Evolutionary conservation across 2,797 vertebrate species (phyloP).

Genomic region (Pseudochirops cupreus): DNA sequence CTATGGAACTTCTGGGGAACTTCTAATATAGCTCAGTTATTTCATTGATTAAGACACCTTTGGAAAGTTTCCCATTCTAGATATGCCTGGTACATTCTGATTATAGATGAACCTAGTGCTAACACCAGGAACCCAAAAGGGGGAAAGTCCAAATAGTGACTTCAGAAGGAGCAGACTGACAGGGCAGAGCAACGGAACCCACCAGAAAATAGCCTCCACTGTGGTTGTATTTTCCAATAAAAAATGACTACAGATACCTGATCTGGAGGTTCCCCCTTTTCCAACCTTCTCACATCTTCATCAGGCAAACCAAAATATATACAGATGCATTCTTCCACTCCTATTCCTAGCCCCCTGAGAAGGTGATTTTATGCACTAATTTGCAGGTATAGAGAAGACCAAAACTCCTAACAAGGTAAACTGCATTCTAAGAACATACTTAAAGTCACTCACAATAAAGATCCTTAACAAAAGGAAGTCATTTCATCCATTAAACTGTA

Average conservation of each 20-base stretch:
- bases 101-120: not conserved
- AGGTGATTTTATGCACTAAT: not conserved
- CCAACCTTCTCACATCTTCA: not conserved
- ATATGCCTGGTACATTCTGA: not conserved
- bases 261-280: not conserved
- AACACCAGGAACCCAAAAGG: not conserved
- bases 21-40: not conserved
- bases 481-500: constrained; percentile 5
- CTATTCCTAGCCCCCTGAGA: not conserved
- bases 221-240: not conserved
- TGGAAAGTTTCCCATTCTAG: not conserved
- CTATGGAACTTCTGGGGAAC: not conserved
- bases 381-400: not conserved
- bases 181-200: not conserved
- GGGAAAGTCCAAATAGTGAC: not conserved
- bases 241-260: not conserved
- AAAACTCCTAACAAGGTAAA: constrained; percentile 23
- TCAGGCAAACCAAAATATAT: not conserved
- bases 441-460: not conserved
- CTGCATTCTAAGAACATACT: not conserved
- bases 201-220: not conserved
- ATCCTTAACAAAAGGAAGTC: constrained; percentile 5
- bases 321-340: not conserved
- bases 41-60: not conserved
- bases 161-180: not conserved